Conservation (phyloP, 1,140 invertebrate genomes). For the Drosophila teissieri region DNA sequence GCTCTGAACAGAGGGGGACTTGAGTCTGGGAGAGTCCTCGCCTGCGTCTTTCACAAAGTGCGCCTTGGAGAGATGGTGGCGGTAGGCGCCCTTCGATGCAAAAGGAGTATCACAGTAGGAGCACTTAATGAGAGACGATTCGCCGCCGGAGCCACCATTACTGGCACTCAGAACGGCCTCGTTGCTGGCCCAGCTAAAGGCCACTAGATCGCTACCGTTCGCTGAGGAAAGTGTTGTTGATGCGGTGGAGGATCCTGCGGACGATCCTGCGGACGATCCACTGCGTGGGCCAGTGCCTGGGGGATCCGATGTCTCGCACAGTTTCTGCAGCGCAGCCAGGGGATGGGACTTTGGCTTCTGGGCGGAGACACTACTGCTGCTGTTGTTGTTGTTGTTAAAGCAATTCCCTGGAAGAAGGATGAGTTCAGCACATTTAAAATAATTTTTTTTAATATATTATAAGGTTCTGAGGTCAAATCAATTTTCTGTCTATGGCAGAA, state of each 20-base stretch:
- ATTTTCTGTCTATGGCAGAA: too few relatives aligned
- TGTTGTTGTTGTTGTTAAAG: constrained; percentile 62
- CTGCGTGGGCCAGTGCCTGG: constrained; percentile 73
- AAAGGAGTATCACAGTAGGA: constrained; percentile 98
- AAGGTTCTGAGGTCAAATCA: too few relatives aligned
- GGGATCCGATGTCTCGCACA: constrained; percentile 92
- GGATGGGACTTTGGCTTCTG: constrained; percentile 92
- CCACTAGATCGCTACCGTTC: constrained; percentile 88
- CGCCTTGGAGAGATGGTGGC: constrained; percentile 98
- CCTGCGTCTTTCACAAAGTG: constrained; percentile 97
- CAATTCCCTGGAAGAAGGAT: constrained; percentile 43
- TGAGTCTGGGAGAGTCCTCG: constrained; percentile 86
- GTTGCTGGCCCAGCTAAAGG: constrained; percentile 97
- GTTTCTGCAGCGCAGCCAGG: constrained; percentile 95
- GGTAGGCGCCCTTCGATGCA: constrained; percentile 97
- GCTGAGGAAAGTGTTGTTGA: constrained; percentile 31
- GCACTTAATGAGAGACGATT: constrained; percentile 94
- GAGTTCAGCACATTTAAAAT: neutral
- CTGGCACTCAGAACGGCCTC: constrained; percentile 92
- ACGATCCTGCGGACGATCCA: constrained; percentile 52
- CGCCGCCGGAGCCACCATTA: constrained; percentile 22
- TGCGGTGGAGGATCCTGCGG: constrained; percentile 67
- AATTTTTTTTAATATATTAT: too few relatives aligned
- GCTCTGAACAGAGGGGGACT: constrained; percentile 79
- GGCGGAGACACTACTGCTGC: constrained; percentile 54